phyloP scores from a whole-genome alignment of 2,113 vertebrate genomes.

The Thalassarche chlororhynchos region DNA sequence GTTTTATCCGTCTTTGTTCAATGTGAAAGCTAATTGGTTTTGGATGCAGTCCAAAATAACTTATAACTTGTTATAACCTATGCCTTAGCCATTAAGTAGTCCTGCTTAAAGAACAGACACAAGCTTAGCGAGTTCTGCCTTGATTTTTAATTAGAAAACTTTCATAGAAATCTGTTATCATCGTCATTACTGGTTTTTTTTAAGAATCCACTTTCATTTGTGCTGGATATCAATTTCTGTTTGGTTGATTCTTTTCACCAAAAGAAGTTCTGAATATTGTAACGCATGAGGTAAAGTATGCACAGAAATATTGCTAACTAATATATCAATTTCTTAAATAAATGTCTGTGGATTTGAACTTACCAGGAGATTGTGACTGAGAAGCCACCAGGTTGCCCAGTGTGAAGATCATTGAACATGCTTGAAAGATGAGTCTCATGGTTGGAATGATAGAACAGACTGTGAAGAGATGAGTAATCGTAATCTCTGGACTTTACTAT shows the following conservation, averaged over 20 bases:
- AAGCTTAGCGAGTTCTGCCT: neutral
- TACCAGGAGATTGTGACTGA: constrained; percentile 17
- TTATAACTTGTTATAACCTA: neutral
- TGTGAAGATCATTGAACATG: neutral
- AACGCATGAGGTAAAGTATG: neutral
- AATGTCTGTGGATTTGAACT: constrained; percentile 15
- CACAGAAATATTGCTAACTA: neutral
- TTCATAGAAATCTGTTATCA: neutral
- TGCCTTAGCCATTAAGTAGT: neutral
- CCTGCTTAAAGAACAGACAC: neutral
- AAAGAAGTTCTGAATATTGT: neutral
- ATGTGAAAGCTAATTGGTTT: neutral
- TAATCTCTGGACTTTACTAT: neutral
- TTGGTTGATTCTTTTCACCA: neutral
- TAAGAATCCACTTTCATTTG: neutral
- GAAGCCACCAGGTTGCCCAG: neutral
- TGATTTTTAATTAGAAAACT: neutral
- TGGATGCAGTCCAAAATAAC: neutral
- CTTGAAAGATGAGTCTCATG: constrained; percentile 31
- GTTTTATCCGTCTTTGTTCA: neutral
- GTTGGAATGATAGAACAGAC: neutral
- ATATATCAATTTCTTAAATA: neutral
- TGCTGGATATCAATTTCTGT: neutral
- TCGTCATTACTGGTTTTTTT: neutral
- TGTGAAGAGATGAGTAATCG: neutral